These are phyloP conservation scores for Microchrysa polita DNA, from an alignment of 2,888 invertebrate species.

Conservation along the genomic window DNA sequence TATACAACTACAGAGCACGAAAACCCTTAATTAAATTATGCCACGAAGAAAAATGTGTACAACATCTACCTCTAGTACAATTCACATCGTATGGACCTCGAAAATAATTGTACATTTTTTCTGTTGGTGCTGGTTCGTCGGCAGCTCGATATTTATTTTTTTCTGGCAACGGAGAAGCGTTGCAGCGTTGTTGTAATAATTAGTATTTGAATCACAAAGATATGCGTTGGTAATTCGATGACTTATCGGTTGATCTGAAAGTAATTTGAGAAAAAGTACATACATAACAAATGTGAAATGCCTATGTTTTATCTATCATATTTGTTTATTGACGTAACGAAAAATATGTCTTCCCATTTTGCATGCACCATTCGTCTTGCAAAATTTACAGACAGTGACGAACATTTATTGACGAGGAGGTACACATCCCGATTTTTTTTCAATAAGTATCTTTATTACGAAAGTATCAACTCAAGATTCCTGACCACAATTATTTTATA, in stretches of 20 bases:
- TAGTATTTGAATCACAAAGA: not conserved
- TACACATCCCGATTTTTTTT: no score
- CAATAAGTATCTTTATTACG: no score
- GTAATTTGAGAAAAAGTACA: not conserved
- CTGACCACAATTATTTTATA: no score
- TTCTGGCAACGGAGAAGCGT: slow-evolving; percentile 14
- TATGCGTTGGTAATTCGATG: slow-evolving; percentile 35
- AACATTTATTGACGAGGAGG: no score
- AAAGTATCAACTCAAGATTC: no score
- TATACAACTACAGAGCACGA: slow-evolving; percentile 40
- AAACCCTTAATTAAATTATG: slow-evolving; percentile 34
- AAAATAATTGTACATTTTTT: slow-evolving; percentile 45
- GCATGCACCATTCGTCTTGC: no score
- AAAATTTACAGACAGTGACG: no score
- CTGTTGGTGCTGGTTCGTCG: slow-evolving; percentile 37
- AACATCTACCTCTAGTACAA: slow-evolving; percentile 39
- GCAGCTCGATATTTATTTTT: not conserved
- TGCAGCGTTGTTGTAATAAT: not conserved
- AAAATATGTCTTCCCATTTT: no score
- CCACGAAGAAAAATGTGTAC: slow-evolving; percentile 45
- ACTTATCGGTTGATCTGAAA: slow-evolving; percentile 39
- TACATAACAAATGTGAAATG: not conserved
- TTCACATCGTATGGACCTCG: slow-evolving; percentile 38
- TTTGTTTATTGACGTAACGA: not conserved
- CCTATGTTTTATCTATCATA: no score